Base-by-base conservation (phyloP, 2,797 vertebrate genomes). In the Strix occidentalis region DNA sequence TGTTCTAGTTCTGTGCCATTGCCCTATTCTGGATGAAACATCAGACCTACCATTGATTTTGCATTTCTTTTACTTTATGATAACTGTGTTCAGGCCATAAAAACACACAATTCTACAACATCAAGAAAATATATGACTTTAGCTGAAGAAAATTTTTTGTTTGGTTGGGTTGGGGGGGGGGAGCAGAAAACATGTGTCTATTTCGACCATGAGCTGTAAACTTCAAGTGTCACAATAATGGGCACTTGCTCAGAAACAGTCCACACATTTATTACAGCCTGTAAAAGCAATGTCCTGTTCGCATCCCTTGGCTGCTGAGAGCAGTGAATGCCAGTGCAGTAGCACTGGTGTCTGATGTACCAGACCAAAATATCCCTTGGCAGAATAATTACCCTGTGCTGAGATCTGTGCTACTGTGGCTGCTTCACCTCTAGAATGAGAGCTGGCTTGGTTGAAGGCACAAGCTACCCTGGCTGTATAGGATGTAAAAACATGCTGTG, bases 391-490 rank as follows among this genome's bases (percentile, higher is more conserved):
- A 46, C 39, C 46, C 41, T 33, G 2, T 4, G 21, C 46, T 83
- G 41, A 41, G 37, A 13, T 48, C 61, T 26, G 11, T 24, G 35
- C 66, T 79, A 5, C 57, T 3, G 5, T 7, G 20, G 4, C 53
- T 65, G 63, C 33, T 53, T 48, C 45, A 46, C 13, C 37, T 51
- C 37, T 76, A 54, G 48, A 28, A 9, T 7, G 33, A 72, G 53
- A 39, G 14, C n/a, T 78, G 85, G 15, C 31, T 64, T 61, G 46
- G 33, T 35, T 41, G 56, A 58, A 84, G 46, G 8, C 18, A 33
- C 0, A 0, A 83, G 45, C 33, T 39, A 16, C 31, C 11, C 33
- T 1, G 35, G 9, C 8, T 51, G 10, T 28, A 9, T 3, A 16
- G 33, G 19, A 23, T 16, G 29, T 61, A 43, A 51, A 81, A 25